Percentiles rank a stretch among this genome's conserved stretches.
phyloP scores from a whole-genome alignment of 2,888 invertebrate genomes.

The Ectemnius cavifrons region DNA sequence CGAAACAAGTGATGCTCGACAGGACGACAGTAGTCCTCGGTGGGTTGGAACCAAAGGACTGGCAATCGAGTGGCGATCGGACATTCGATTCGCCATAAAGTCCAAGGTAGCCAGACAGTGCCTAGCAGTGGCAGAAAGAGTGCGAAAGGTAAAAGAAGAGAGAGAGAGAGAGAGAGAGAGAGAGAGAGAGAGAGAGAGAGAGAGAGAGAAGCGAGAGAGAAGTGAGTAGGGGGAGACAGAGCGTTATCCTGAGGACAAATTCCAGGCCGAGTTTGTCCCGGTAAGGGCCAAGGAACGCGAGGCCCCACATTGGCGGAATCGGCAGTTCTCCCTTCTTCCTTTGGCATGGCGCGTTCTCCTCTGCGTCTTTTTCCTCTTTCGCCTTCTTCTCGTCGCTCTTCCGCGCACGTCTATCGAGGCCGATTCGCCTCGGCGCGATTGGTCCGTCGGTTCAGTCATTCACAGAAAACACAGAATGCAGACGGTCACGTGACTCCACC shows the following conservation, averaged over 20 bases:
- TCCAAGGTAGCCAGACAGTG: too few species aligned
- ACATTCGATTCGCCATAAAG: too few species aligned
- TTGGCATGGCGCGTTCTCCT: slow-evolving; percentile 29
- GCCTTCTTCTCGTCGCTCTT: slow-evolving; percentile 45
- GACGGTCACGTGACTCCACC: slow-evolving; percentile 64
- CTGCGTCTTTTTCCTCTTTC: slow-evolving; percentile 10
- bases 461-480: slow-evolving; percentile 76
- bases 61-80: too few species aligned
- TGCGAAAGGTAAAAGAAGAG: slow-evolving; percentile 27
- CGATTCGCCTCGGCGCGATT: slow-evolving; percentile 48
- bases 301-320: slow-evolving; percentile 45
- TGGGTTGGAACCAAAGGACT: too few species aligned
- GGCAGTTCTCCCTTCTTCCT: slow-evolving; percentile 24
- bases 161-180: slow-evolving; percentile 25
- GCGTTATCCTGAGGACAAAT: slow-evolving; percentile 65
- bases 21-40: too few species aligned
- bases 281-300: slow-evolving; percentile 59
- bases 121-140: slow-evolving; percentile 21
- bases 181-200: slow-evolving; percentile 31
- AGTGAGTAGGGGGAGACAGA: slow-evolving; percentile 23
- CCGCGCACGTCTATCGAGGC: slow-evolving; percentile 52
- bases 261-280: slow-evolving; percentile 71
- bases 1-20: too few species aligned
- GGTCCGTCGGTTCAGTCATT: slow-evolving; percentile 71
- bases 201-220: slow-evolving; percentile 30